Conservation (phyloP, 2,113 vertebrate species). For the Sturnus vulgaris region DNA sequence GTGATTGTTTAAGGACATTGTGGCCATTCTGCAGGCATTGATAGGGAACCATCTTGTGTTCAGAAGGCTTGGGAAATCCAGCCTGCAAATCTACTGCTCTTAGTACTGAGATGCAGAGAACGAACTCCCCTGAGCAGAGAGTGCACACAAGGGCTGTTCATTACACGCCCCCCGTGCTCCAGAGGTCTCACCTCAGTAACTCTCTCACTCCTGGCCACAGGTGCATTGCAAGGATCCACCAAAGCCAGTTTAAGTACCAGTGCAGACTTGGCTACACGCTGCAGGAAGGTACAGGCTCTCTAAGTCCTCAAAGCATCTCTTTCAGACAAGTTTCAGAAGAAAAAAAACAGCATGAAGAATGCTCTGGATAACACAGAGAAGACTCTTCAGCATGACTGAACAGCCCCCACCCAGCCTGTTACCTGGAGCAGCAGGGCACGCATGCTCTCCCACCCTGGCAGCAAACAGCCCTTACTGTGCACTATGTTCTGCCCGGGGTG, state of each 20-base stretch:
- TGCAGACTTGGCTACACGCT: rapidly evolving
- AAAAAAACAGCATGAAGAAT: background rate
- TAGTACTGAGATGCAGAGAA: background rate
- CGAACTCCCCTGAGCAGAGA: background rate
- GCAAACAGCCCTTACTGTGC: background rate
- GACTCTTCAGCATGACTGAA: background rate
- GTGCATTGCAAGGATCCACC: background rate
- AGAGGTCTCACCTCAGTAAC: background rate
- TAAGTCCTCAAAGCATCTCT: background rate
- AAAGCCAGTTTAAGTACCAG: background rate
- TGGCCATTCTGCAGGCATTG: background rate
- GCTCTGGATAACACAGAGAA: background rate
- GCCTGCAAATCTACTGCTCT: background rate
- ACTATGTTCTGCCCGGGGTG: rapidly evolving
- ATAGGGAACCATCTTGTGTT: background rate
- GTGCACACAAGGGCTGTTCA: background rate
- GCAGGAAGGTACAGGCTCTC: background rate
- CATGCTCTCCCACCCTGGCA: background rate
- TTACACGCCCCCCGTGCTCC: background rate
- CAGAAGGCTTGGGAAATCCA: background rate
- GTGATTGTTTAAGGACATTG: background rate
- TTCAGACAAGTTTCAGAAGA: background rate
- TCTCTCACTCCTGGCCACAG: too few species aligned
- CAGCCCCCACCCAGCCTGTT: background rate
- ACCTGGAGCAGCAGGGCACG: rapidly evolving